phyloP scores from a whole-genome alignment of 2,888 invertebrate species.

The Cataglyphis livida region DNA sequence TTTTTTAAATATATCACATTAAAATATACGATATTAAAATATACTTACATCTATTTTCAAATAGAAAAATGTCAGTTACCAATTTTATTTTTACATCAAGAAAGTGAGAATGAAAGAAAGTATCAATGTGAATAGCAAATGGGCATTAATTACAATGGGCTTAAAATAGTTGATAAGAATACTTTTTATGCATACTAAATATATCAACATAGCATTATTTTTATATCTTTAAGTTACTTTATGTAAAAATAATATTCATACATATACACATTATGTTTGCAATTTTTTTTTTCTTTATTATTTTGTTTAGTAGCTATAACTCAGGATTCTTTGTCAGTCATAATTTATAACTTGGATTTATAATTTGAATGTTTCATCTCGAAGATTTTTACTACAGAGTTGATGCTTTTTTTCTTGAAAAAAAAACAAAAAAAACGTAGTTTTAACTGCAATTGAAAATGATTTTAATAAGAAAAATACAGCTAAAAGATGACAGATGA shows the following conservation, averaged over 20 bases:
- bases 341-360: not conserved
- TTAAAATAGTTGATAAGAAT: slow-evolving; percentile 24
- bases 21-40: too few species aligned
- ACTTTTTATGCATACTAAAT: not conserved
- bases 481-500: not conserved
- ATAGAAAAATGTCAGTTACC: slow-evolving; percentile 1
- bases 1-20: not conserved
- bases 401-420: not conserved
- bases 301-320: not conserved
- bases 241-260: slow-evolving; percentile 6
- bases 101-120: not conserved
- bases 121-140: not conserved
- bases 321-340: not conserved
- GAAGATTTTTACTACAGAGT: not conserved
- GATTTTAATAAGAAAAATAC: not conserved
- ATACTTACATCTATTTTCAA: not conserved
- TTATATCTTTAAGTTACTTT: slow-evolving; percentile 4
- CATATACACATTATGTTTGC: not conserved
- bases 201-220: not conserved
- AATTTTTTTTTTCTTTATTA: not conserved
- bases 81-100: not conserved
- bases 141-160: not conserved
- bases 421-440: not conserved
- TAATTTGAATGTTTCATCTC: not conserved
- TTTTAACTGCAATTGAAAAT: not conserved